A percentile compares a stretch with the other conserved stretches of the same genome.
phyloP scores from a whole-genome alignment of 1,140 invertebrate genomes.

The Drusus annulatus region DNA sequence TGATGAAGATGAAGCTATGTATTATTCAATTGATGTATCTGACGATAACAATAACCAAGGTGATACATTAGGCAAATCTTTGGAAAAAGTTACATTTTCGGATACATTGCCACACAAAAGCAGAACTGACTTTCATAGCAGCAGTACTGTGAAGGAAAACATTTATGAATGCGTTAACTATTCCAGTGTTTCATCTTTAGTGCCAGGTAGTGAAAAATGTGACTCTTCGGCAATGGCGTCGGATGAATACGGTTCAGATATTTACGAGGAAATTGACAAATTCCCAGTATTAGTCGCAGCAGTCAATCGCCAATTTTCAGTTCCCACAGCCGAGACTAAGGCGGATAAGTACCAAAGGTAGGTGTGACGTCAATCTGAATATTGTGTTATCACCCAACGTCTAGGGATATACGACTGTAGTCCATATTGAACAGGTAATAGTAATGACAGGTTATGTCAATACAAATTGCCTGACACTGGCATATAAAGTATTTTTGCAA shows the following conservation, averaged over 20 bases:
- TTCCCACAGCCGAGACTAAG: constrained; percentile 65
- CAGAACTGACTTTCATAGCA: constrained; percentile 28
- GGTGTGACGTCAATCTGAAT: constrained; percentile 51
- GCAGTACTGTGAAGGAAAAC: constrained; percentile 63
- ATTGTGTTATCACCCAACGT: background rate
- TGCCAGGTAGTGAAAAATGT: constrained; percentile 65
- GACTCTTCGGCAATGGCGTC: constrained; percentile 69
- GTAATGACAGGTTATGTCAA: too few relatives aligned
- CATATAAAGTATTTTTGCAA: too few relatives aligned
- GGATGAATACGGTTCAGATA: constrained; percentile 69
- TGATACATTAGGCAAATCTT: background rate
- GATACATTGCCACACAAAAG: constrained; percentile 49
- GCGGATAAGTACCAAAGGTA: constrained; percentile 70
- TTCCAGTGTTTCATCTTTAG: constrained; percentile 68
- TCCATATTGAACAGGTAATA: background rate
- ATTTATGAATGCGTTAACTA: constrained; percentile 70
- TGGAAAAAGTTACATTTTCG: constrained; percentile 12
- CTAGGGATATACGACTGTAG: background rate
- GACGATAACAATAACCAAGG: constrained; percentile 29
- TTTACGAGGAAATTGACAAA: constrained; percentile 67
- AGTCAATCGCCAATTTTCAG: constrained; percentile 68
- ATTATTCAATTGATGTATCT: constrained; percentile 1
- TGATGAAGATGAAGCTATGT: background rate
- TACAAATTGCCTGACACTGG: too few relatives aligned
- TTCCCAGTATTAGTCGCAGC: constrained; percentile 68